Evolutionary conservation across 2,797 vertebrate species (phyloP), one percentile per base, ranked within the genome.

Genomic region (Enteromius unitaeniatus): DNA sequence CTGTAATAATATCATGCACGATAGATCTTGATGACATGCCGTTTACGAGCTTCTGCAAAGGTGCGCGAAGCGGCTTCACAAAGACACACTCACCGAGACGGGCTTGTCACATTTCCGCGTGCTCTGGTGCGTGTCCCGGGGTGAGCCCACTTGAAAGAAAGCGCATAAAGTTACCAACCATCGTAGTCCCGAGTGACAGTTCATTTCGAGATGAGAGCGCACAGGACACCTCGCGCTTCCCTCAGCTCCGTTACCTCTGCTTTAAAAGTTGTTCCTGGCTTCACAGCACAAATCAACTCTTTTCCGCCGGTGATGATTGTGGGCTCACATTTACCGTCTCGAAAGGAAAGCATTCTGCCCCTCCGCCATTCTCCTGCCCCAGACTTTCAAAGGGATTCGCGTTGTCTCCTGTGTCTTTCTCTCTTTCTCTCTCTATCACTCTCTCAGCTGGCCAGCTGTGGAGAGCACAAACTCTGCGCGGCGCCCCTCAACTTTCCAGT

Each of bases 51-150:
- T 60, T 53, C 13, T 23, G 34, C 17, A 42, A 65, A 45, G 34
- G 73, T n/a, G 62, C 70, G 23, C 42, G 42, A 40, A 17, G 47
- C 58, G 51, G 7, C 60, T 15, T n/a, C 60, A 49, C 47, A 49
- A 75, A 45, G 11, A 58, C 40, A 67, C 78, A 95, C 97, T 97
- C 93, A 97, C 97, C 96, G 95, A 94, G 92, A 93, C 93, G 19
- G 96, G 96, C 81, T 93, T 85, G 89, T 94, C 95, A 91, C 97
- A 97, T 87, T 95, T 95, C 91, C 91, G 94, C 85, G 94, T 94
- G 68, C 77, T 85, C 45, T 76, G 79, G 45, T 88, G 88, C 85
- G 93, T 93, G 88, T 95, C 95, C 93, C 94, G 93, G 92, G 95
- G 92, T 88, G 95, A 94, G 89, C 90, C 95, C 45, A 91, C 85